Base-by-base conservation (phyloP, 1,140 invertebrate genomes). In the Danaus melanippus region DNA sequence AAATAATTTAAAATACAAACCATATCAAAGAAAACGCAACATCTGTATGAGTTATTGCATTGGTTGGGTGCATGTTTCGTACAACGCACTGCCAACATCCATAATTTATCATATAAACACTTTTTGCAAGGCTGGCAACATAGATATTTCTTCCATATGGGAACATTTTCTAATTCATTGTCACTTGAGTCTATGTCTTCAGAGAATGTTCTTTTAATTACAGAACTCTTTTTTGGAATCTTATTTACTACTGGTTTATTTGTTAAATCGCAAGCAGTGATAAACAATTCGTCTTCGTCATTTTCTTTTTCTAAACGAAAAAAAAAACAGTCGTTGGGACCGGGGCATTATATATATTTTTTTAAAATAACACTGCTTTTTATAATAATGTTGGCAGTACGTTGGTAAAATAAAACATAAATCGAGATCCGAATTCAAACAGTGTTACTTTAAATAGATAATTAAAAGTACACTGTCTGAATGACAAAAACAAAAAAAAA, bases 1-100 rank as follows among this genome's bases (percentile, higher is more conserved):
- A 51, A 17, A 41, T 56, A 39, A 12, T 56, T 44, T 43, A 21
- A 46, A 12, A 11, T 55, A 44, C 8, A 47, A 71, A 84, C 81
- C 81, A 60, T 66, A 46, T 83, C 74, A 43, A 81, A 51, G 12
- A 76, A 69, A 57, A 59, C 44, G 65, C 79, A 84, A 49, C 66
- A 74, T 46, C 50, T 66, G 63, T 65, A 74, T n/a, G 59, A 49
- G 21, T 32, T 32, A 49, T 70, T 51, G 68, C 64, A 76, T 45
- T 39, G 56, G 40, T 68, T 59, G 9, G 80, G 76, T 8, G 65
- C 42, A 21, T 63, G n/a, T 53, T 67, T 79, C 66, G 70, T 67
- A 60, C 74, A 84, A 81, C 75, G 72, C 71, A 84, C 79, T 66
- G 79, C 66, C 71, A 78, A 70, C 54, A 60, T 69, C 72, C 75